Percentiles rank a stretch among this genome's conserved stretches.
Conservation (phyloP, 1,140 invertebrate genomes). For the Copidosoma floridanum region DNA sequence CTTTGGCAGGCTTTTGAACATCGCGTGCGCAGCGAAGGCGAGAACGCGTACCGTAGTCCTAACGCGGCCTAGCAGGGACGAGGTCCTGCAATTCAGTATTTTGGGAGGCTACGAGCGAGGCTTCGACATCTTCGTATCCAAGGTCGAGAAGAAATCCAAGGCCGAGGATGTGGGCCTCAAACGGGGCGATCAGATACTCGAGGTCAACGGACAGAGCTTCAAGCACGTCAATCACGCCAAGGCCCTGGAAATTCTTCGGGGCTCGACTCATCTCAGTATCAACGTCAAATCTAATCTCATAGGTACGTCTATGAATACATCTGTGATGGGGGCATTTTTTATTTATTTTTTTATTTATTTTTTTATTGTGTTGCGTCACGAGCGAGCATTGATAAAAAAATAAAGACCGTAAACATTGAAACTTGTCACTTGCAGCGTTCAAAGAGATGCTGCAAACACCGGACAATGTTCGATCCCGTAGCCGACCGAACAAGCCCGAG, state of each 20-base stretch:
- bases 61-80: constrained; percentile 86
- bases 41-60: constrained; percentile 86
- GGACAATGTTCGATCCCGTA: constrained; percentile 74
- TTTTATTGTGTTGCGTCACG: too few species aligned
- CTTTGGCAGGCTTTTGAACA: constrained; percentile 74
- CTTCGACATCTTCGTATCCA: constrained; percentile 93
- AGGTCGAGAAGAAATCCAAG: constrained; percentile 89
- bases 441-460: constrained; percentile 85
- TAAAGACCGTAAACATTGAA: too few species aligned
- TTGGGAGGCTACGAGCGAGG: constrained; percentile 88
- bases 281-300: constrained; percentile 96
- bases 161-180: constrained; percentile 96
- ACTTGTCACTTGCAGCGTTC: constrained; percentile 60
- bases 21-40: constrained; percentile 95
- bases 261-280: constrained; percentile 93
- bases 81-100: constrained; percentile 90
- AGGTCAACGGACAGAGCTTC: constrained; percentile 96
- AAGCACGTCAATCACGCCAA: constrained; percentile 85
- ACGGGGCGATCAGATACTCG: constrained; percentile 94
- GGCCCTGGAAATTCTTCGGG: constrained; percentile 88
- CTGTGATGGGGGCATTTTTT: too few species aligned
- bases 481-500: constrained; percentile 60
- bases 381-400: neutral
- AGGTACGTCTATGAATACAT: too few species aligned
- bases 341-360: neutral